A percentile compares a stretch with the other conserved stretches of the same genome.
These are phyloP conservation scores for Mugil cephalus DNA, from an alignment of 2,113 vertebrate species.

Conservation along the genomic window DNA sequence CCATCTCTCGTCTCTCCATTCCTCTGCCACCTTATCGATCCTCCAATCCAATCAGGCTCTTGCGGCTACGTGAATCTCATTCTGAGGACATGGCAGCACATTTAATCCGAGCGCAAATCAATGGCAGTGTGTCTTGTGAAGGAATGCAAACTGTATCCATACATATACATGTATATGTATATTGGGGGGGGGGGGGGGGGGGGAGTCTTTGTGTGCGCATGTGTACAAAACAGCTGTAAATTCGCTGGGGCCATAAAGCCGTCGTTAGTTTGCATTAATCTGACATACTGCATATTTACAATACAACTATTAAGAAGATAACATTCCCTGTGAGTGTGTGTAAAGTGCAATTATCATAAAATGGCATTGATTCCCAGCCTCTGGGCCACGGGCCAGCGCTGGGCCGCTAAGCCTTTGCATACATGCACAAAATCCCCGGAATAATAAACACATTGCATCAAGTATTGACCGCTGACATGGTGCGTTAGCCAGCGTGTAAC, in stretches of 20 bases:
- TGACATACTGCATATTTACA: too few species aligned
- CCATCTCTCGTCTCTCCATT: slow-evolving; percentile 67
- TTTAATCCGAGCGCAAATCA: slow-evolving; percentile 69
- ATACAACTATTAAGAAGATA: too few species aligned
- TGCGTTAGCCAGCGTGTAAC: too few species aligned
- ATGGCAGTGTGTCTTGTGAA: slow-evolving; percentile 55
- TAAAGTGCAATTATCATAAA: too few species aligned
- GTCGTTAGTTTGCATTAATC: too few species aligned
- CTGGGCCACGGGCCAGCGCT: too few species aligned
- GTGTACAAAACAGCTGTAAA: slow-evolving; percentile 9
- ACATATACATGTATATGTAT: slow-evolving; percentile 30
- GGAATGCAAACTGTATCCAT: slow-evolving; percentile 52
- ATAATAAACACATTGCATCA: too few species aligned
- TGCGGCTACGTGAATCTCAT: slow-evolving; percentile 78
- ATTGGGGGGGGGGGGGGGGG: neutral
- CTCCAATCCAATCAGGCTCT: slow-evolving; percentile 75
- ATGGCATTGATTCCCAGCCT: too few species aligned
- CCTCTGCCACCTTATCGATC: slow-evolving; percentile 75
- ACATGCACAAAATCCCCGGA: too few species aligned
- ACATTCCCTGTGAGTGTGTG: too few species aligned
- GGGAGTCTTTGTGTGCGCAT: neutral
- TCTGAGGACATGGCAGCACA: slow-evolving; percentile 74
- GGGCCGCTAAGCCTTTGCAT: too few species aligned
- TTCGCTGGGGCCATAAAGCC: neutral
- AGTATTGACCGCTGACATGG: too few species aligned